Evolutionary conservation across 2,797 vertebrate genomes (phyloP).

Genomic region (Microchirus variegatus): DNA sequence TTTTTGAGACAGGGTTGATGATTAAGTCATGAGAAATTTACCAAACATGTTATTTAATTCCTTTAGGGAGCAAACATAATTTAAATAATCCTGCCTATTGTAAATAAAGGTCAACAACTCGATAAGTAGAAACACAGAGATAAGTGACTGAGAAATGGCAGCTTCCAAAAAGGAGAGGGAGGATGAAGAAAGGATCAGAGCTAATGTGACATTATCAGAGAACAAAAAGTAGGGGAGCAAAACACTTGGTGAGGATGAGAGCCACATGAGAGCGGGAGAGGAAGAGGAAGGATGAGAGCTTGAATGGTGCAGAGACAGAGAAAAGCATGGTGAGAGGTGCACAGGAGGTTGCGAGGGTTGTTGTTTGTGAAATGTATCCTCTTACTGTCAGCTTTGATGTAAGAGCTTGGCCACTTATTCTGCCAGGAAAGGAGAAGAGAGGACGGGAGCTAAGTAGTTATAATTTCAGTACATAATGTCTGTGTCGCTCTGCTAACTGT

Average conservation of each 20-base stretch:
- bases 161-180: slow-evolving; percentile 16
- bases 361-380: slow-evolving; percentile 55
- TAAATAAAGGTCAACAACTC: slow-evolving; percentile 3
- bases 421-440: slow-evolving; percentile 25
- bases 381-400: slow-evolving; percentile 47
- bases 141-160: slow-evolving; percentile 7
- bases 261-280: slow-evolving; percentile 31
- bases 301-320: slow-evolving; percentile 25
- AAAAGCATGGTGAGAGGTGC: slow-evolving; percentile 37
- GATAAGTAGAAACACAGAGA: slow-evolving; percentile 5
- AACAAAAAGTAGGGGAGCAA: slow-evolving; percentile 17
- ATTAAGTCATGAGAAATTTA: neutral
- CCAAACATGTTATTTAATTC: neutral
- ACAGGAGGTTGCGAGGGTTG: slow-evolving; percentile 64
- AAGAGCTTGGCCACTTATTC: slow-evolving; percentile 49
- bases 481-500: slow-evolving; percentile 12
- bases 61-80: too few species aligned
- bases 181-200: slow-evolving; percentile 17
- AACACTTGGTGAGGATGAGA: slow-evolving; percentile 25
- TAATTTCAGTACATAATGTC: slow-evolving; percentile 35
- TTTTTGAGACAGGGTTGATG: too few species aligned
- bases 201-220: slow-evolving; percentile 31
- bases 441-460: slow-evolving; percentile 30
- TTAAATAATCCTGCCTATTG: neutral
- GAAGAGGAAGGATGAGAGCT: slow-evolving; percentile 25